These are phyloP conservation scores for Stratiomys singularior DNA, from an alignment of 2,888 invertebrate genomes.

Conservation along the genomic window DNA sequence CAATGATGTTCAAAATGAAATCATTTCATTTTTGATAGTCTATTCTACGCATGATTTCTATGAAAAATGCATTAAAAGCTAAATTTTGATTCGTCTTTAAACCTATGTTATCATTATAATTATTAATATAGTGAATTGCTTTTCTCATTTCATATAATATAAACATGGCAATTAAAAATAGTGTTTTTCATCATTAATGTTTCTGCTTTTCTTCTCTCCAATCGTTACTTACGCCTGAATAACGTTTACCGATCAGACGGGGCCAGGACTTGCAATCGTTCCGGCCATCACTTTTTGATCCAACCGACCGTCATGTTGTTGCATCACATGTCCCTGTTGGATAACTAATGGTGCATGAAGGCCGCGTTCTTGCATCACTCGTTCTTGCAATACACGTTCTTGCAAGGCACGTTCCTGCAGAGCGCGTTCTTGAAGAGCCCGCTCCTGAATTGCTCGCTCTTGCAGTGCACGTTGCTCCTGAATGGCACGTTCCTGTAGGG, in stretches of 20 bases:
- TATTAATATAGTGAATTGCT: conserved; percentile 45
- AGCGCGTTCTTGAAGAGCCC: conserved; percentile 53
- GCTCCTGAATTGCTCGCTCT: conserved; percentile 54
- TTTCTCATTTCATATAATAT: conserved; percentile 36
- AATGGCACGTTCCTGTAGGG: conserved; percentile 52
- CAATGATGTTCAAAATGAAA: neutral
- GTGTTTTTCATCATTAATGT: neutral
- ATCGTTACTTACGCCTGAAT: neutral
- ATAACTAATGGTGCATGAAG: conserved; percentile 54
- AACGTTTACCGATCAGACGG: conserved; percentile 50
- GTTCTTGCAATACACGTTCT: conserved; percentile 50
- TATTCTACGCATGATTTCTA: conserved; percentile 39
- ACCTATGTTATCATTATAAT: conserved; percentile 29
- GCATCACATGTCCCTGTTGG: conserved; percentile 54
- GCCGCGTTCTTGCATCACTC: conserved; percentile 53
- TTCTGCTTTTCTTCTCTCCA: neutral
- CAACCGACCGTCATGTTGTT: conserved; percentile 53
- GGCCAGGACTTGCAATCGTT: conserved; percentile 53
- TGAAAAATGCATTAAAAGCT: conserved; percentile 45
- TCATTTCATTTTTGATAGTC: neutral
- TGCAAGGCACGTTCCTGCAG: conserved; percentile 50
- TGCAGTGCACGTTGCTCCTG: conserved; percentile 52
- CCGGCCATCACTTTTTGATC: conserved; percentile 54
- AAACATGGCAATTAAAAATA: conserved; percentile 46
- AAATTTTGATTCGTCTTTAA: conserved; percentile 43